Evolutionary conservation across 2,888 invertebrate species (phyloP).

Genomic region (Pseudanteris insignis): DNA sequence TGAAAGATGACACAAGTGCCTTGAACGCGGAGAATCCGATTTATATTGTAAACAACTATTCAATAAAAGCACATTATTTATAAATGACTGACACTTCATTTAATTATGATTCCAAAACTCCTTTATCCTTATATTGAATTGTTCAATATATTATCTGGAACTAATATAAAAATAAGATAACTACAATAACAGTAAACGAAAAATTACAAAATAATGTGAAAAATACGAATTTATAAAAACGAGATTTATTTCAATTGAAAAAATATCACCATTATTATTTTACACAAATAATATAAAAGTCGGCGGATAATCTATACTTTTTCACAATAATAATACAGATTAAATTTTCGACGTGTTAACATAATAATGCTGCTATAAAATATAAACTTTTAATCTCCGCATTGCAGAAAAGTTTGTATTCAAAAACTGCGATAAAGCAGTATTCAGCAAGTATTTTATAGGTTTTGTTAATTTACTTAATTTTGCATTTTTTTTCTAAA

Average conservation of each 20-base stretch:
- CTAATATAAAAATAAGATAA: too few species aligned
- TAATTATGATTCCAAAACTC: too few species aligned
- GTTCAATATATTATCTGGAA: too few species aligned
- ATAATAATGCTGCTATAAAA: slow-evolving; percentile 10
- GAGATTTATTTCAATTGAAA: slow-evolving; percentile 25
- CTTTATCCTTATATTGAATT: too few species aligned
- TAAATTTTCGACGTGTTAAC: slow-evolving; percentile 12
- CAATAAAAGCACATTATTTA: slow-evolving; percentile 64
- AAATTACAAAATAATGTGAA: too few species aligned
- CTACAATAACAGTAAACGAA: too few species aligned
- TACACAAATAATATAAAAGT: slow-evolving; percentile 17
- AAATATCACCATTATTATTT: slow-evolving; percentile 26
- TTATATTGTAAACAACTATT: slow-evolving; percentile 55
- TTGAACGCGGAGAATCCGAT: slow-evolving; percentile 52
- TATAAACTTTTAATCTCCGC: neutral
- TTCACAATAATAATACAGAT: slow-evolving; percentile 4
- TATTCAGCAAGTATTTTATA: too few species aligned
- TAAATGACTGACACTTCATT: slow-evolving; percentile 47
- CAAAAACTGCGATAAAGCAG: too few species aligned
- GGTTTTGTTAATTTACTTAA: too few species aligned
- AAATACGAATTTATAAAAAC: slow-evolving; percentile 1
- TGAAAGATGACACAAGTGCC: slow-evolving; percentile 51
- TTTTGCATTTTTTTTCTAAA: too few species aligned
- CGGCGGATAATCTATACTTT: slow-evolving; percentile 8
- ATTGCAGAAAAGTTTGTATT: neutral